phyloP scores from a whole-genome alignment of 2,797 vertebrate species.

The Channallabes apus region DNA sequence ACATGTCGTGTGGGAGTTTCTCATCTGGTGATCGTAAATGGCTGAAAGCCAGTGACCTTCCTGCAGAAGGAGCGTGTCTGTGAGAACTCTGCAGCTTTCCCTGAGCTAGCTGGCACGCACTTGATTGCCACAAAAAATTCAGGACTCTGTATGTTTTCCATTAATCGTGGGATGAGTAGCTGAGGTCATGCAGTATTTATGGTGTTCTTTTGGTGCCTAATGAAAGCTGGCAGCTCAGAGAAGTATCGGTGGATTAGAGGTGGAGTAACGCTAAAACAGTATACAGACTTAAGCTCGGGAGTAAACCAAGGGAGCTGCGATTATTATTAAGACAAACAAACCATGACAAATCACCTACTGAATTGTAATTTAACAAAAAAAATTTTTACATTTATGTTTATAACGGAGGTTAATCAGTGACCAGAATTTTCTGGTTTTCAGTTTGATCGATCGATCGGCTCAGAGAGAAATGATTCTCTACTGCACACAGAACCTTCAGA shows the following conservation, averaged over 20 bases:
- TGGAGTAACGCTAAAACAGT: not conserved
- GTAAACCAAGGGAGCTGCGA: not conserved
- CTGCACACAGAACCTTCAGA: too few relatives aligned
- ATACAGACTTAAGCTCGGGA: not conserved
- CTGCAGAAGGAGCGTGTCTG: not conserved
- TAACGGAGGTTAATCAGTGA: too few relatives aligned
- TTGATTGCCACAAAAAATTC: not conserved
- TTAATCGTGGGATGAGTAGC: not conserved
- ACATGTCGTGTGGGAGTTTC: not conserved
- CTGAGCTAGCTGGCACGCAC: not conserved
- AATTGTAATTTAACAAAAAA: not conserved
- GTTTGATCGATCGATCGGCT: too few relatives aligned
- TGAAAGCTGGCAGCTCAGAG: not conserved
- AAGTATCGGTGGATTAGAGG: not conserved
- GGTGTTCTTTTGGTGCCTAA: not conserved
- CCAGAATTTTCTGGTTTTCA: too few relatives aligned
- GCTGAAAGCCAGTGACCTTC: constrained; percentile 6
- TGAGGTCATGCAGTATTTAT: not conserved
- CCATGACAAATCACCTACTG: not conserved
- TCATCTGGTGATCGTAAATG: constrained; percentile 2
- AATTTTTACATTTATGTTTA: too few relatives aligned
- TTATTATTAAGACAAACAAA: not conserved
- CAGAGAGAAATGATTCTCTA: too few relatives aligned
- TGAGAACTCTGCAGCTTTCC: not conserved
- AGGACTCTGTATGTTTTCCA: not conserved